A percentile compares a stretch with the other conserved stretches of the same genome.
These are phyloP conservation scores for Heterotis niloticus DNA, from an alignment of 2,113 vertebrate genomes.

Conservation along the genomic window DNA sequence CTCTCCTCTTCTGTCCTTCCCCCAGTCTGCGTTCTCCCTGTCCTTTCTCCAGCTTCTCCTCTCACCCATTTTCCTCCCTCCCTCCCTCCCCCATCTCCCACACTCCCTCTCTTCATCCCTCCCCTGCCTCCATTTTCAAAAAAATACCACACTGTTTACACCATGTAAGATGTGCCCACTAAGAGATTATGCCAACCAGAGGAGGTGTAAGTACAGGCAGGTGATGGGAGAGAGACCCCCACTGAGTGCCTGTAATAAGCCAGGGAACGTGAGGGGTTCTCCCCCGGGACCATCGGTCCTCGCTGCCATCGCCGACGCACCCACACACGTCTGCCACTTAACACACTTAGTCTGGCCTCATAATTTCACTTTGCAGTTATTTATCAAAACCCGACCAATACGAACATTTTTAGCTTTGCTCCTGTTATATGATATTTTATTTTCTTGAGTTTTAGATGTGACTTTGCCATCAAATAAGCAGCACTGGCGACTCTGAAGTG, in stretches of 20 bases:
- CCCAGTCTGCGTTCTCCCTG: no score
- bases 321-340: conserved; percentile 32
- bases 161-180: conserved; percentile 62
- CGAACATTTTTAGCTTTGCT: no score
- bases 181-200: conserved; percentile 66
- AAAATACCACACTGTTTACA: conserved; percentile 67
- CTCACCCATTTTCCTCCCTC: no score
- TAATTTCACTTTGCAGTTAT: not conserved
- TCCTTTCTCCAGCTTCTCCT: no score
- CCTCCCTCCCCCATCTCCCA: not conserved
- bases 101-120: conserved; percentile 21
- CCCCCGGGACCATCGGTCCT: conserved; percentile 41
- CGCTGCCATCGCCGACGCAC: conserved; percentile 37
- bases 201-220: conserved; percentile 53
- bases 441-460: no score
- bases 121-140: conserved; percentile 48
- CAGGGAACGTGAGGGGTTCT: conserved; percentile 41
- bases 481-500: no score
- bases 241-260: conserved; percentile 61
- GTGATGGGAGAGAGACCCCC: conserved; percentile 55
- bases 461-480: no score
- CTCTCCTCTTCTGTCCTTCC: not conserved
- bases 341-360: conserved; percentile 15
- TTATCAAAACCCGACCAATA: no score
- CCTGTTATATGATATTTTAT: no score